phyloP scores from a whole-genome alignment of 2,888 invertebrate species.

The Carterocephalus palaemon region DNA sequence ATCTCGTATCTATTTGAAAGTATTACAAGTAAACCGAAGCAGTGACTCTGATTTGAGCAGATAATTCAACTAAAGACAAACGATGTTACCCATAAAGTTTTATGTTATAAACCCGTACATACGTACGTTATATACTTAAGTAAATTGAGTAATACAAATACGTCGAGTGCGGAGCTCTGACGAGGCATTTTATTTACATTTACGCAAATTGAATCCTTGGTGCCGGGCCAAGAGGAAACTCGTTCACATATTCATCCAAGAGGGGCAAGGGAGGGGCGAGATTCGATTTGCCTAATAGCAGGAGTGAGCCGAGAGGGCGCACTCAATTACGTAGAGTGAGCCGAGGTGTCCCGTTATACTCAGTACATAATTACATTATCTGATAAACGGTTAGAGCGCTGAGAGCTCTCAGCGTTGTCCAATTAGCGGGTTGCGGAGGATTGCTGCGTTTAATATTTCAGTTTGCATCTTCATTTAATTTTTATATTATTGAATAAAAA shows the following conservation, averaged over 20 bases:
- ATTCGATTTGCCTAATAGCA: slow-evolving; percentile 79
- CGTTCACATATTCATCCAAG: slow-evolving; percentile 48
- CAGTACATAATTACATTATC: slow-evolving; percentile 76
- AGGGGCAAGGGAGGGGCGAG: slow-evolving; percentile 46
- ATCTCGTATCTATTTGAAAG: too few species aligned
- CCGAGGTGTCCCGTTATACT: slow-evolving; percentile 69
- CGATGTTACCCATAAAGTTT: neutral
- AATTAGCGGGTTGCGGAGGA: slow-evolving; percentile 14
- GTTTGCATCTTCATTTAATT: neutral
- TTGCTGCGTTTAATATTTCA: neutral
- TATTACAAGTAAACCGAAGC: too few species aligned
- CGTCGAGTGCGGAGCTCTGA: slow-evolving; percentile 35
- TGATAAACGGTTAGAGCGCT: slow-evolving; percentile 56
- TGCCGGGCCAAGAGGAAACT: slow-evolving; percentile 60
- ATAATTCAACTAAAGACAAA: neutral
- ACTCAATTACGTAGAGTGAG: slow-evolving; percentile 73
- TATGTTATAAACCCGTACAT: neutral
- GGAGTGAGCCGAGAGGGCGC: slow-evolving; percentile 52
- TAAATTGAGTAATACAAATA: slow-evolving; percentile 27
- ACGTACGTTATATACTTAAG: neutral
- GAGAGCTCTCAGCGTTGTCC: slow-evolving; percentile 13
- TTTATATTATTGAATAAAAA: too few species aligned
- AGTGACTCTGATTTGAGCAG: slow-evolving; percentile 1
- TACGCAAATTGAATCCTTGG: slow-evolving; percentile 74
- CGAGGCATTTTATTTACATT: slow-evolving; percentile 70